These are phyloP conservation scores for Bettongia penicillata DNA, from an alignment of 2,113 vertebrate species.

Conservation along the genomic window DNA sequence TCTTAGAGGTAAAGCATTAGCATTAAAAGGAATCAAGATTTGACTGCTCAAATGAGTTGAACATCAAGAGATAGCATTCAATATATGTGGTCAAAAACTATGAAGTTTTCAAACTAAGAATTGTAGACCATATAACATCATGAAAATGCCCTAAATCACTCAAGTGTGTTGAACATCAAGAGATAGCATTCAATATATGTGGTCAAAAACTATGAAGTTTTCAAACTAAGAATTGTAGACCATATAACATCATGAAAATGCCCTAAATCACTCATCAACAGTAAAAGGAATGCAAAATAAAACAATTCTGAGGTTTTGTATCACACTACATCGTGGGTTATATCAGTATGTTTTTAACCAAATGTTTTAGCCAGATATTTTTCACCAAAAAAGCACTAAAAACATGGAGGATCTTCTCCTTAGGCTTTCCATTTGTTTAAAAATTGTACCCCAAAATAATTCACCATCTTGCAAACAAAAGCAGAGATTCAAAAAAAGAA, in stretches of 20 bases:
- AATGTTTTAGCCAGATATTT: background rate
- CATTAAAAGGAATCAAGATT: background rate
- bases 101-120: background rate
- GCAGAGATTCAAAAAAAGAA: background rate
- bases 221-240: background rate
- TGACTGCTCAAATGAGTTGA: background rate
- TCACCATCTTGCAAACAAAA: background rate
- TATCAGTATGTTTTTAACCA: background rate
- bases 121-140: background rate
- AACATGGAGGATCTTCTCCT: background rate
- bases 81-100: background rate
- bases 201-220: background rate
- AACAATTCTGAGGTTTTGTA: background rate
- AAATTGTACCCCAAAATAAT: background rate
- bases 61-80: background rate
- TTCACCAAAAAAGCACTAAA: background rate
- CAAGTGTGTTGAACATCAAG: background rate
- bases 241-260: background rate
- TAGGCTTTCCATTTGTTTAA: background rate
- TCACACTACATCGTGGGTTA: background rate
- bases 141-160: background rate
- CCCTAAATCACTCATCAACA: background rate
- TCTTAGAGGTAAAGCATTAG: background rate
- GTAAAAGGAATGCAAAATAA: background rate
- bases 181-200: background rate